Base-by-base conservation (phyloP, 2,888 invertebrate species). In the Apotomis turbidana region DNA sequence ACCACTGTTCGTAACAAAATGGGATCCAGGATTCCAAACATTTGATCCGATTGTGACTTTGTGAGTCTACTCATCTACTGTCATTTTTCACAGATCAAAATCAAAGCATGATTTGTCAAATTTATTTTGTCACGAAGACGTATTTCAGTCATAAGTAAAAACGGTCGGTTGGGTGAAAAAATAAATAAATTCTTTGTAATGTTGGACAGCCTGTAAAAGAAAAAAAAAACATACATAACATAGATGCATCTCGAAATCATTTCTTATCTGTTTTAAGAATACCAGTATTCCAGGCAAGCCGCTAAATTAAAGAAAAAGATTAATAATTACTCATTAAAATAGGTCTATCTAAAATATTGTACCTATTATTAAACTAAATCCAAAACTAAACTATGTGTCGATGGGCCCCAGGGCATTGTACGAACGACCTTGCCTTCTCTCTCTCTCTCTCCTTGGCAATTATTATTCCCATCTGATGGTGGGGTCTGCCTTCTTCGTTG, bases 11-110 rank as follows among this genome's bases (percentile, higher is more conserved):
- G 58, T 68, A 51, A 68, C 72, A 72, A 72, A 72, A 72, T 68
- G 72, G 72, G 68, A 72, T 63, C 58, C 63, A 54, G 63, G 52
- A 51, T 72, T 72, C 68, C 72, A 72, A 72, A 72, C 72, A 72
- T 72, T 72, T 72, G 72, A 68, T 72, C 52, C 68, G 68, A 68
- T 68, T 68, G 71, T 68, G 57, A 27, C 15, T 27, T 27, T 27
- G 27, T 27, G 27, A 27, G 27, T 27, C 27, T 27, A 27, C 27
- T 27, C 27, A 27, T 58, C 71, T 66, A 12, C 71, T 71, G 71
- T 71, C 71, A 71, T 69, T 69, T 49, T 71, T 72, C 62, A 58
- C 68, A 68, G 62, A 72, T 46, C 49, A 12, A 61, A 51, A 44
- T 58, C 27, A 41, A 63, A 59, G 72, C 68, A 68, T 72, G 72